Percentiles rank a stretch among this genome's conserved stretches.
Evolutionary conservation across 2,888 invertebrate genomes (phyloP).

Genomic region (Spodoptera littoralis): DNA sequence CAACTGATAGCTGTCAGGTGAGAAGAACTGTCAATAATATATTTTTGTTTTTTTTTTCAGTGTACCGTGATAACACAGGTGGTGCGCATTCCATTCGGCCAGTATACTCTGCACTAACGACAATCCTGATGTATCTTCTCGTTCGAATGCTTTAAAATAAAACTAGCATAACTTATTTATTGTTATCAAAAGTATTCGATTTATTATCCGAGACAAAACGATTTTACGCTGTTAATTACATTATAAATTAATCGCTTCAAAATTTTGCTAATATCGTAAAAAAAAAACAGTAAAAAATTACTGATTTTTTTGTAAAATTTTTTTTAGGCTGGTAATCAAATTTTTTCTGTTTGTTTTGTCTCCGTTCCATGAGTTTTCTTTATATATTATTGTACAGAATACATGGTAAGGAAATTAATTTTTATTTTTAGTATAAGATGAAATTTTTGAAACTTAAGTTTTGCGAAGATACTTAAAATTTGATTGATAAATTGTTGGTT

Average conservation of each 20-base stretch:
- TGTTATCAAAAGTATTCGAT: conserved; percentile 71
- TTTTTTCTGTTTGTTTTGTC: conserved; percentile 53
- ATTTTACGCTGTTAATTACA: conserved; percentile 31
- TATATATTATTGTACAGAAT: conserved; percentile 68
- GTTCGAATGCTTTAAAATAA: conserved; percentile 79
- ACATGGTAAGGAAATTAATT: conserved; percentile 61
- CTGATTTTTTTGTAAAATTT: not conserved
- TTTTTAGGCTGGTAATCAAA: not conserved
- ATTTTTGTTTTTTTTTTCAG: conserved; percentile 63
- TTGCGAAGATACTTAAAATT: conserved; percentile 68
- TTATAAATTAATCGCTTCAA: conserved; percentile 38
- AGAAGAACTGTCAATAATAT: not conserved
- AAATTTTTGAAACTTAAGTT: conserved; percentile 46
- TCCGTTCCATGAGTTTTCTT: conserved; percentile 62
- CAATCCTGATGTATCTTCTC: conserved; percentile 79
- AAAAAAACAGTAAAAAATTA: not conserved
- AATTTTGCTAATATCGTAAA: conserved; percentile 13
- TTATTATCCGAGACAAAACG: conserved; percentile 60
- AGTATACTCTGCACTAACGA: conserved; percentile 62
- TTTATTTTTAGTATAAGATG: conserved; percentile 57
- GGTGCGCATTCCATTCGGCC: conserved; percentile 67
- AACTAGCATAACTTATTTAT: conserved; percentile 79
- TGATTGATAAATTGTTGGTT: conserved; percentile 35
- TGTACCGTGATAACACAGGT: conserved; percentile 61
- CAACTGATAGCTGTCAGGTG: not conserved